Base-by-base conservation (phyloP, 2,888 invertebrate species). In the Dysmachus trigonus region DNA sequence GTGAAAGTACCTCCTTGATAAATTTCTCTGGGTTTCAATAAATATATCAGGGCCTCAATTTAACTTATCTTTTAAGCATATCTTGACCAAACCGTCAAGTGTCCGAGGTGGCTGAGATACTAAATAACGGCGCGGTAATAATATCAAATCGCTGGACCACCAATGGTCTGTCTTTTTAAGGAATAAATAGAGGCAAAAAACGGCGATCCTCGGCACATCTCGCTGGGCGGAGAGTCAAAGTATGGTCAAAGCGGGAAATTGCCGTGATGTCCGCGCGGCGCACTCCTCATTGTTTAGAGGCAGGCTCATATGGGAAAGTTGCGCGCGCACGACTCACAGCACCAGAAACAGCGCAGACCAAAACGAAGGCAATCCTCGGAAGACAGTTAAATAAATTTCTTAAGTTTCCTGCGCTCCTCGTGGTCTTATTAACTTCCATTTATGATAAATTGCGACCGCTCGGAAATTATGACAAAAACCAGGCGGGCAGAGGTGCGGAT, bases 221-320 rank as follows among this genome's bases (percentile, higher is more conserved):
- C 13, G 35, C 47, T 33, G 82, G 82, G 82, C n/a, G 82, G 47
- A 47, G 82, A 82, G n/a, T n/a, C n/a, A n/a, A n/a, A n/a, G 71
- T 62, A 35, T 71, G 71, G 82, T 82, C 82, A 71, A 71, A 82
- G 82, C 82, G 82, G 82, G 22, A 82, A 82, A 82, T 82, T 71
- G 27, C 79, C 79, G 35, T 51, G 79, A 51, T 31, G 51, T 79
- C 71, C n/a, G 53, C 62, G 62, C 18, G 82, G 62, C 22, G 22
- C 62, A 35, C 33, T 31, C n/a, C 82, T 82, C 47, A 82, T 82
- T 82, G 82, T 82, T 82, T 82, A 82, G 82, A 27, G 7, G 35
- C 62, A 53, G 62, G 62, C 82, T 18, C 79, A 82, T 82, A 71
- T 82, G 82, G 79, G 82, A 82, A 82, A 82, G 82, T 71, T 82